Evolutionary conservation across 1,140 invertebrate species (phyloP).

Genomic region (Diachasma alloeum): DNA sequence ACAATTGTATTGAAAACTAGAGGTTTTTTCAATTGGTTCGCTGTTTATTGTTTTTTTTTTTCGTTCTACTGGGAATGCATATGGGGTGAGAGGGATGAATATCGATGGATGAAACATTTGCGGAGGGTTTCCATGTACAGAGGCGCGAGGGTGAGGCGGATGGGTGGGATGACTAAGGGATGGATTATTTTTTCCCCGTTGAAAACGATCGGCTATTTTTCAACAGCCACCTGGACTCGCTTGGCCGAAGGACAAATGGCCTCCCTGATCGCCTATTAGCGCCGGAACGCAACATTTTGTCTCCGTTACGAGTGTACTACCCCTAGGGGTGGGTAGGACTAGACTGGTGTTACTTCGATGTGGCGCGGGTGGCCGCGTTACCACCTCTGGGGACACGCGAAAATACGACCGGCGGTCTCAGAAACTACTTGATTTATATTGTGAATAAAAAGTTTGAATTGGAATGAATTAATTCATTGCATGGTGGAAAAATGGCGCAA

Average conservation of each 20-base stretch:
- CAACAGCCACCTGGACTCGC: not conserved
- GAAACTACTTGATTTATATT: not conserved
- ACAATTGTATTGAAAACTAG: too few relatives aligned
- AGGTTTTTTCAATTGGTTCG: too few relatives aligned
- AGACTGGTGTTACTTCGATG: not conserved
- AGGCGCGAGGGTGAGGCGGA: too few relatives aligned
- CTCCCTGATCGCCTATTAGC: conserved; percentile 47
- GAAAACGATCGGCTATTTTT: conserved; percentile 20
- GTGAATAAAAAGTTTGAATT: not conserved
- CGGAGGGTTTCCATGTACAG: not conserved
- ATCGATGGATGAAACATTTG: not conserved
- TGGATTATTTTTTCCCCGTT: not conserved
- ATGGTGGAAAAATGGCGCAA: too few relatives aligned
- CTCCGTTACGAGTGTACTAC: conserved; percentile 29
- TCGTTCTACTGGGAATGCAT: not conserved
- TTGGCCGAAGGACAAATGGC: conserved; percentile 40
- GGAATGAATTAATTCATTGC: not conserved
- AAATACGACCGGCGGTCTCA: not conserved
- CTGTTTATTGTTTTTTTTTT: not conserved
- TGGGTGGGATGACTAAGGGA: not conserved
- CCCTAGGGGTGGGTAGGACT: not conserved
- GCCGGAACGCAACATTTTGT: conserved; percentile 43
- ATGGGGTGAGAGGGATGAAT: not conserved
- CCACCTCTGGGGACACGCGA: not conserved
- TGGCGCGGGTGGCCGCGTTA: not conserved